Evolutionary conservation across 2,113 vertebrate species (phyloP), one percentile per base, ranked within the genome.

Genomic region (Neopipo cinnamomea): DNA sequence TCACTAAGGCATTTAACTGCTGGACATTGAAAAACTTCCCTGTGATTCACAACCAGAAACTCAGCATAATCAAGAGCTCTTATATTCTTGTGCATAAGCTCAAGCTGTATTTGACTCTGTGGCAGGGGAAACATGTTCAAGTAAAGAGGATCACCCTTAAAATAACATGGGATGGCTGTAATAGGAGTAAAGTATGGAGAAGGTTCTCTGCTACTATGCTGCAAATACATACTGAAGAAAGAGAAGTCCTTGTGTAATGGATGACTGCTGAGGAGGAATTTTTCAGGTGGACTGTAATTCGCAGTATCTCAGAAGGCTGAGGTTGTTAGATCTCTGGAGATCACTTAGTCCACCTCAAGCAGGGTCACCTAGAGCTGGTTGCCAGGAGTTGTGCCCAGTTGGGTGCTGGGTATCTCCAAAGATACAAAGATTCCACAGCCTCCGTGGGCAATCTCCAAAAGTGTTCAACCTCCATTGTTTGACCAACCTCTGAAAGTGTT

Each of bases 21-120:
- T 94, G 95, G 97, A 98, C 92, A 95, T 91, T 95, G 92, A 96
- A 98, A 97, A 97, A 97, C 95, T 97, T 97, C 97, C 97, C 97
- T 97, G 96, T 97, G 96, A 97, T 98, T 98, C 97, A 98, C 97
- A 98, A 97, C 96, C 97, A 90, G 86, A 98, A 96, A 96, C 96
- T 96, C 95, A 95, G 94, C 85, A 95, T 98, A 98, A 98, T 98
- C 97, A 98, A 98, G 96, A 98, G 94, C 96, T 98, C 92, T 98
- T 98, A 94, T 81, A 85, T 58, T 86, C 42, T 70, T 89, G 78
- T 95, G 66, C 78, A 61, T 85, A 94, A 97, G 53, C 76, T 80
- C 46, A 42, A 65, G 68, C 35, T 87, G 62, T 63, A 87, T 90
- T 96, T 90, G 73, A 35, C 65, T 86, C 70, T 90, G 17, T 68